Base-by-base conservation (phyloP, 2,797 vertebrate species). In the Pangasius larnaudii region DNA sequence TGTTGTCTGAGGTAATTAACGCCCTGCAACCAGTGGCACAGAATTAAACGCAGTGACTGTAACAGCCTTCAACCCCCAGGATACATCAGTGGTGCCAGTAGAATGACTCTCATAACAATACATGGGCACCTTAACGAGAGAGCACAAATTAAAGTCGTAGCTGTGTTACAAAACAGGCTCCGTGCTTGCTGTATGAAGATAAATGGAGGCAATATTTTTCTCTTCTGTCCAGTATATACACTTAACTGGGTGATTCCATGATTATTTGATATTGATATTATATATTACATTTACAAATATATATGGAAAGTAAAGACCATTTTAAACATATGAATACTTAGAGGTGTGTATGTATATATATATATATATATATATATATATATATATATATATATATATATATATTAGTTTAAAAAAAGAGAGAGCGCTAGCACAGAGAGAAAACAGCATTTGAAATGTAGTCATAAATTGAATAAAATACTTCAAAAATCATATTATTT, bases 121-220 rank as follows among this genome's bases (percentile, higher is more conserved):
- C 59, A 61, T 61, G 81, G 79, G 30, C 46, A 59, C 56, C 51
- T 84, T 63, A 82, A 2, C 46, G 65, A 58, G 65, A 74, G 46
- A 19, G 19, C 78, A 65, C 30, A 72, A 79, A 90, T 90, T 90
- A 86, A 71, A 33, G 51, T 42, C 71, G 22, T 19, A 58, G 82
- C 30, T 85, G 80, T 67, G 67, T 81, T 59, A 59, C 51, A 18
- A 42, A 49, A 27, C 19, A 39, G 69, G 78, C 33, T 63, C 27
- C 11, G 53, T 33, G 86, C 63, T 67, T 58, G 80, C 71, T n/a
- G n/a, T 2, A 27, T 19, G 1, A 3, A 56, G 84, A 85, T 89
- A 85, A 89, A 88, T 88, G 86, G 75, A 81, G 56, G 46, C 82
- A 86, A 86, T 42, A 63, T 86, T 49, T 58, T 77, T 90, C 81